Evolutionary conservation across 2,113 vertebrate species (phyloP).

Genomic region (Rhynchomys soricoides): DNA sequence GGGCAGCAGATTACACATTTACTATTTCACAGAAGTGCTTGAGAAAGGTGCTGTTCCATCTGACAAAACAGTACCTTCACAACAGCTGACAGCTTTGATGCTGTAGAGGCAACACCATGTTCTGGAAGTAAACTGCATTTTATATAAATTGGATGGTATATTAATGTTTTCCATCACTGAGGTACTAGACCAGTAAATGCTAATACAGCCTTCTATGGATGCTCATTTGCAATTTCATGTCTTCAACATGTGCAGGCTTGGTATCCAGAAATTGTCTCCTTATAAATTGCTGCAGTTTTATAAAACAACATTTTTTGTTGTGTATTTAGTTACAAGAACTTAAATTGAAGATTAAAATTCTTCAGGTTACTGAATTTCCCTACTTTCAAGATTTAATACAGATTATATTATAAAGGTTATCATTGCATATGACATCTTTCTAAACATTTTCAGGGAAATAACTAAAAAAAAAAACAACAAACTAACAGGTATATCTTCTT

Average conservation of each 20-base stretch:
- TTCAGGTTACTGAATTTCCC: neutral
- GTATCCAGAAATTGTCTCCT: constrained; percentile 76
- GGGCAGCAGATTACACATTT: constrained; percentile 56
- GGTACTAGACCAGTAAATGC: constrained; percentile 82
- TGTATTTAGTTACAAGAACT: constrained; percentile 27
- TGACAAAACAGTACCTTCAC: constrained; percentile 70
- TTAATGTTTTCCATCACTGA: constrained; percentile 80
- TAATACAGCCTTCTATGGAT: constrained; percentile 75
- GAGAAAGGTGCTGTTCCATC: constrained; percentile 64
- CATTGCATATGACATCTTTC: neutral
- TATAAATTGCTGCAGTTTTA: constrained; percentile 57
- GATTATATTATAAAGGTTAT: neutral
- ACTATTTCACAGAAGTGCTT: constrained; percentile 64
- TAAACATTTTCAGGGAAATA: constrained; percentile 1
- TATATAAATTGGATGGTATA: constrained; percentile 78
- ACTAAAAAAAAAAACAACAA: neutral
- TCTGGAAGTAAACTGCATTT: constrained; percentile 74
- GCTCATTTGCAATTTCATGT: constrained; percentile 72
- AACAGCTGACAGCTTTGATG: constrained; percentile 67
- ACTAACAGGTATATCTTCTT: neutral
- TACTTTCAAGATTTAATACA: neutral
- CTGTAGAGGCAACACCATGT: constrained; percentile 74
- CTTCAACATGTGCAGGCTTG: constrained; percentile 74
- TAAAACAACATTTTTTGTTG: constrained; percentile 52
- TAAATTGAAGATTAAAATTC: constrained; percentile 25